These are phyloP conservation scores for Fringilla coelebs DNA, from an alignment of 2,797 vertebrate species.

Conservation along the genomic window DNA sequence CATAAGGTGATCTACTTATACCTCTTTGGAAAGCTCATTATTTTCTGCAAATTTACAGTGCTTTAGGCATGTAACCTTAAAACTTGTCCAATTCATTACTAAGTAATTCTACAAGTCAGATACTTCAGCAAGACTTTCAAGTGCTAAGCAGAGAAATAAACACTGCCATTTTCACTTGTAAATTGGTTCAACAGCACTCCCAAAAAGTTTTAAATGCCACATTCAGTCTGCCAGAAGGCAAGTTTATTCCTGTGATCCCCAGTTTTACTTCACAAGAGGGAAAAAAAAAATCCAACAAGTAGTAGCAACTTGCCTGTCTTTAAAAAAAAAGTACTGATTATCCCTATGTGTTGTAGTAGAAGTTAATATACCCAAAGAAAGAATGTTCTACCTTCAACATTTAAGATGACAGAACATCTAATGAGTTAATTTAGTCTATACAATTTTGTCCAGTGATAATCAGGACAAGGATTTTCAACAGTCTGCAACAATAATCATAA, in stretches of 20 bases:
- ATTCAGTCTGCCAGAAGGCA: neutral
- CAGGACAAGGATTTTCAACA: conserved; percentile 49
- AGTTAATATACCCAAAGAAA: neutral
- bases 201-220: neutral
- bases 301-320: neutral
- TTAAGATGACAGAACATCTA: neutral
- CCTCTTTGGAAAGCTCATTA: neutral
- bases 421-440: neutral
- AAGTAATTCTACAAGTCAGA: neutral
- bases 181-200: neutral
- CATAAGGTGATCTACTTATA: neutral
- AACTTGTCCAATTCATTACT: neutral
- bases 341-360: neutral
- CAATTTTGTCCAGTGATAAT: neutral
- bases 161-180: neutral
- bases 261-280: neutral
- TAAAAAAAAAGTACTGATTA: neutral
- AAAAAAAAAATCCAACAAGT: conserved; percentile 18
- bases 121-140: neutral
- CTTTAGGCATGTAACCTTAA: neutral
- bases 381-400: neutral
- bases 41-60: neutral
- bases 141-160: neutral
- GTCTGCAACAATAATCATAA: neutral
- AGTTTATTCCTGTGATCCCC: conserved; percentile 10